Evolutionary conservation across 2,888 invertebrate species (phyloP).

Genomic region (Agrotis segetum): DNA sequence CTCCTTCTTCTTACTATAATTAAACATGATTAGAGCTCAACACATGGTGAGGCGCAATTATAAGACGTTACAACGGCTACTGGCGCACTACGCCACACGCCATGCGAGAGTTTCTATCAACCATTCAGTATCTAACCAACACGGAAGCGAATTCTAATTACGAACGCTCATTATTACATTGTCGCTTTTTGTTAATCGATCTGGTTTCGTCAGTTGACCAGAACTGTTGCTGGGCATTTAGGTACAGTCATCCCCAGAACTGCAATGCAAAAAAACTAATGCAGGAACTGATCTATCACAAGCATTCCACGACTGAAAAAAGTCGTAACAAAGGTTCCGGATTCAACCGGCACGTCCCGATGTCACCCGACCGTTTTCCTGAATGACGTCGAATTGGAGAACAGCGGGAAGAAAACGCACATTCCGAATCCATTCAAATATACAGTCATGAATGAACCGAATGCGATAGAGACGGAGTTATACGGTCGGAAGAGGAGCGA

Average conservation of each 20-base stretch:
- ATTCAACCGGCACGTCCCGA: constrained; percentile 71
- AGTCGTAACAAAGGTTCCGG: constrained; percentile 10
- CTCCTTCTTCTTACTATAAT: constrained; percentile 86
- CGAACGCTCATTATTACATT: constrained; percentile 74
- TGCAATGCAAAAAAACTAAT: background rate
- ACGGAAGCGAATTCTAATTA: constrained; percentile 84
- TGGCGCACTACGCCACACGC: constrained; percentile 81
- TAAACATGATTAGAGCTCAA: constrained; percentile 90
- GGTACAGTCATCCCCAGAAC: constrained; percentile 6
- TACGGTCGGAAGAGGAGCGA: constrained; percentile 68
- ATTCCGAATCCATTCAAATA: constrained; percentile 88
- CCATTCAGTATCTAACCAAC: constrained; percentile 82
- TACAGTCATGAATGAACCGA: constrained; percentile 88
- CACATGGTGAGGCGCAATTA: constrained; percentile 89
- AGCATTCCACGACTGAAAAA: constrained; percentile 21
- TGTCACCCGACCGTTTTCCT: constrained; percentile 72
- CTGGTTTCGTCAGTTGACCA: constrained; percentile 62
- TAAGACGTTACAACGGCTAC: constrained; percentile 88
- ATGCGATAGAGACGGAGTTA: constrained; percentile 86
- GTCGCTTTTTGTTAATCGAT: constrained; percentile 66
- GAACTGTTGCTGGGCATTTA: constrained; percentile 24
- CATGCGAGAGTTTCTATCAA: constrained; percentile 83
- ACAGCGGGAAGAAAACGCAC: constrained; percentile 79
- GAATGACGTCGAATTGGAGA: constrained; percentile 76
- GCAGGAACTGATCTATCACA: background rate